These are phyloP conservation scores for Deladenus siricidicola DNA, from an alignment of 2,888 invertebrate species.

Conservation along the genomic window DNA sequence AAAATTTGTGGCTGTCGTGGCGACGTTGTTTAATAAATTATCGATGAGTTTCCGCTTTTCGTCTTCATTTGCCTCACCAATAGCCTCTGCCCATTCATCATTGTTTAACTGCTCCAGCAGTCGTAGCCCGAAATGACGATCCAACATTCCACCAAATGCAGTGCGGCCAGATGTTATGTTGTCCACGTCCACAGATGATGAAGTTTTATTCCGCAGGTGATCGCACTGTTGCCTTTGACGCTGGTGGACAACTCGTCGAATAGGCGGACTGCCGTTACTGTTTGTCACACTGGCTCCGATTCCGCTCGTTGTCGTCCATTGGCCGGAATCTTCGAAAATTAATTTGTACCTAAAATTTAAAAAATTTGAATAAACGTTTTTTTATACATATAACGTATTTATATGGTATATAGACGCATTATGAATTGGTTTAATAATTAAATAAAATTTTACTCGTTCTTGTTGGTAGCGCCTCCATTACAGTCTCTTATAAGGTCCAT, in stretches of 20 bases:
- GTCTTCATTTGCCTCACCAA: background rate
- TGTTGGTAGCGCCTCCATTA: constrained; percentile 32
- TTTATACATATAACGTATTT: constrained; percentile 2
- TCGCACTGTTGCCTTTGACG: background rate
- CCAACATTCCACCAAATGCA: background rate
- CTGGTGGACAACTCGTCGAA: background rate
- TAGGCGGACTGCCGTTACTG: constrained; percentile 6
- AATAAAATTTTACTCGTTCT: constrained; percentile 31
- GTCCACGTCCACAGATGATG: background rate
- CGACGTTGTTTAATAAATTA: constrained; percentile 12
- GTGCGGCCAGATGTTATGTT: background rate
- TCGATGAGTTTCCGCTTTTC: constrained; percentile 1
- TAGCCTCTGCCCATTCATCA: constrained; percentile 4
- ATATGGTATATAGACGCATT: background rate
- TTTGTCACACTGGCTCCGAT: constrained; percentile 16
- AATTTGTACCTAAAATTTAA: constrained; percentile 48
- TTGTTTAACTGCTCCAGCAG: constrained; percentile 18
- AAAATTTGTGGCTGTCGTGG: background rate
- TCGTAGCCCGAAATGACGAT: background rate
- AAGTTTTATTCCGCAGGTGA: background rate
- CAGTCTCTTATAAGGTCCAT: constrained; percentile 32
- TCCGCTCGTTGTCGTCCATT: constrained; percentile 40
- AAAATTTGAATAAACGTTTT: background rate
- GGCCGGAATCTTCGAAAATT: constrained; percentile 51
- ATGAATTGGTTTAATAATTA: background rate